These are phyloP conservation scores for Drosophila ficusphila DNA, from an alignment of 1,140 invertebrate genomes.

Conservation along the genomic window DNA sequence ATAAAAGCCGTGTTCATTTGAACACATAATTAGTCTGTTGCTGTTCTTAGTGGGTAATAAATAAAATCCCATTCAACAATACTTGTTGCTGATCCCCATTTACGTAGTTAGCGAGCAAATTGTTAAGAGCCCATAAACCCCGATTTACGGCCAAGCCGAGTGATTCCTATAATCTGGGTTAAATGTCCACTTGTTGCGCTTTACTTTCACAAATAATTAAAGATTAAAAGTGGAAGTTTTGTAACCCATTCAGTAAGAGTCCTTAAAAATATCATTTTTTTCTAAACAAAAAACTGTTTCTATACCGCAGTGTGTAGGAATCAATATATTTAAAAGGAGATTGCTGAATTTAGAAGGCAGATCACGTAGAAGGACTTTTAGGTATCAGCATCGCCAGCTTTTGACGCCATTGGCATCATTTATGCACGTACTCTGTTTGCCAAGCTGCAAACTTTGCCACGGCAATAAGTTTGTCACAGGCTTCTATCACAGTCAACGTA, in stretches of 20 bases:
- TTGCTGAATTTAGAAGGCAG: conserved; percentile 24
- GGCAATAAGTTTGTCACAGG: conserved; percentile 9
- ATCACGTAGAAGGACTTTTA: conserved; percentile 32
- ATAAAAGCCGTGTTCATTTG: conserved; percentile 11
- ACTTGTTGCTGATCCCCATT: background rate
- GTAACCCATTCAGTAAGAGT: background rate
- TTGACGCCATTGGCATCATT: conserved; percentile 27
- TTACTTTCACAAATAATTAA: background rate
- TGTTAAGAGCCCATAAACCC: background rate
- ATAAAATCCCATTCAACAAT: background rate
- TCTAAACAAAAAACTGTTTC: background rate
- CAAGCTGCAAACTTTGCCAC: conserved; percentile 19
- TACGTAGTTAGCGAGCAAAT: background rate
- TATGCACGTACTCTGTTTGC: conserved; percentile 36
- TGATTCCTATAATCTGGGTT: background rate
- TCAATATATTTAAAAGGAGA: conserved; percentile 16
- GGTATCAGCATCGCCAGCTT: conserved; percentile 25
- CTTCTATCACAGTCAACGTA: background rate
- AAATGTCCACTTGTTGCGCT: conserved; percentile 11
- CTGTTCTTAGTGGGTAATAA: conserved; percentile 15
- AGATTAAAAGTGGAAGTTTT: background rate
- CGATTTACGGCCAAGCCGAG: background rate
- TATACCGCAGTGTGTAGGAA: background rate
- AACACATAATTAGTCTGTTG: conserved; percentile 26
- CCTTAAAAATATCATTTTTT: too few species aligned